These are phyloP conservation scores for Balearica regulorum DNA, from an alignment of 2,797 vertebrate genomes.

Conservation along the genomic window DNA sequence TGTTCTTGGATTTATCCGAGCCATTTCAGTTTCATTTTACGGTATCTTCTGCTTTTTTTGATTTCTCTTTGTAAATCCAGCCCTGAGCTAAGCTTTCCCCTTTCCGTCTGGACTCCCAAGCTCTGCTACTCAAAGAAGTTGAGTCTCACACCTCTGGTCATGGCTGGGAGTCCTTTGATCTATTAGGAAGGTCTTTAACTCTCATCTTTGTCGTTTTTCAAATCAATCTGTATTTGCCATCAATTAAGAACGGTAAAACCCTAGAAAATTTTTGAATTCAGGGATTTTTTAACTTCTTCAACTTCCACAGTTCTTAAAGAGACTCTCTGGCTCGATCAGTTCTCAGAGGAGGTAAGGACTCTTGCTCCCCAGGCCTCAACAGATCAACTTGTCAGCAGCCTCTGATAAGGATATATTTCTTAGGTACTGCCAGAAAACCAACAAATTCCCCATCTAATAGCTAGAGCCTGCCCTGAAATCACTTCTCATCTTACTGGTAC, in stretches of 20 bases:
- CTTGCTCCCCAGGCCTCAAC: background rate
- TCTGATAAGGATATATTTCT: background rate
- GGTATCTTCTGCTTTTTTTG: background rate
- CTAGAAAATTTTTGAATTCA: background rate
- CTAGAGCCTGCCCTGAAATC: background rate
- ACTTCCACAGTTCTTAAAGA: background rate
- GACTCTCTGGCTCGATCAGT: background rate
- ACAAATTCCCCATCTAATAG: background rate
- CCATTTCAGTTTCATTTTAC: background rate
- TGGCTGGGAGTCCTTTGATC: background rate
- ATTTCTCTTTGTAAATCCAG: background rate
- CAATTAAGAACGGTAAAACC: background rate
- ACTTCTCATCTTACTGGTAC: background rate
- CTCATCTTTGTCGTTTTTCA: background rate
- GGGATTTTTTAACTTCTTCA: background rate
- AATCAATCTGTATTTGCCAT: background rate
- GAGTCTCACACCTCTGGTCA: background rate
- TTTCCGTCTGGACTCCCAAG: background rate
- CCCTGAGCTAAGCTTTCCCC: background rate
- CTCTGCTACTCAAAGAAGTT: background rate
- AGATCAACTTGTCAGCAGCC: background rate
- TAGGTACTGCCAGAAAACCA: background rate
- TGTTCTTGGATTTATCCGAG: background rate
- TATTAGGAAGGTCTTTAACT: background rate
- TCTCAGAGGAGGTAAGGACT: background rate